Percentiles rank a stretch among this genome's conserved stretches.
These are phyloP conservation scores for Saiga tatarica DNA, from an alignment of 2,113 vertebrate species.

Conservation along the genomic window DNA sequence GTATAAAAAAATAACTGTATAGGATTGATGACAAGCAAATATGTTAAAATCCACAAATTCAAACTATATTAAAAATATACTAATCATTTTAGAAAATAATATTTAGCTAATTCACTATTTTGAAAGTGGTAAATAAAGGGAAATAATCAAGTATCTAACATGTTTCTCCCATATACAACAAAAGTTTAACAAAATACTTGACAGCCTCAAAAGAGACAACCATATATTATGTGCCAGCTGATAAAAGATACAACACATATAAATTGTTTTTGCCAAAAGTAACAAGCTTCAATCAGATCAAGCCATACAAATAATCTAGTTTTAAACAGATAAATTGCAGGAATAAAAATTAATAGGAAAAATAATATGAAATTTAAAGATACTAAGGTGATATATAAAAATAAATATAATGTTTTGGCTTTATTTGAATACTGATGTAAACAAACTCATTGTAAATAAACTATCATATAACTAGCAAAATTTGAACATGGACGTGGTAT, in stretches of 20 bases:
- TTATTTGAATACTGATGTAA: neutral
- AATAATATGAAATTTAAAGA: neutral
- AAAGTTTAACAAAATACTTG: neutral
- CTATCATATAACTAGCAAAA: neutral
- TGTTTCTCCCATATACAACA: neutral
- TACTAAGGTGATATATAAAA: neutral
- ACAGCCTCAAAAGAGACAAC: neutral
- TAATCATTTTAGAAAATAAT: neutral
- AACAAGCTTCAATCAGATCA: neutral
- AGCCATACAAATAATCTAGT: neutral
- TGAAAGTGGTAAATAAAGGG: neutral
- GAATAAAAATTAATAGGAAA: neutral
- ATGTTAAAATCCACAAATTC: neutral
- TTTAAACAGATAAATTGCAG: neutral
- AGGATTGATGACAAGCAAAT: neutral
- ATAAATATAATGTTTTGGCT: neutral
- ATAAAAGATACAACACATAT: neutral
- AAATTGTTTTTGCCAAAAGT: neutral
- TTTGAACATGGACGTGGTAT: neutral
- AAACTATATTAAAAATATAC: neutral
- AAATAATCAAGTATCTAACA: neutral
- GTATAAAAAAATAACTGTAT: neutral
- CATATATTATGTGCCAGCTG: neutral
- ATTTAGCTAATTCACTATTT: neutral
- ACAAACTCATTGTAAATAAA: neutral